These are phyloP conservation scores for Xestoiulus laeticollis DNA, from an alignment of 2,888 invertebrate species.

Conservation along the genomic window DNA sequence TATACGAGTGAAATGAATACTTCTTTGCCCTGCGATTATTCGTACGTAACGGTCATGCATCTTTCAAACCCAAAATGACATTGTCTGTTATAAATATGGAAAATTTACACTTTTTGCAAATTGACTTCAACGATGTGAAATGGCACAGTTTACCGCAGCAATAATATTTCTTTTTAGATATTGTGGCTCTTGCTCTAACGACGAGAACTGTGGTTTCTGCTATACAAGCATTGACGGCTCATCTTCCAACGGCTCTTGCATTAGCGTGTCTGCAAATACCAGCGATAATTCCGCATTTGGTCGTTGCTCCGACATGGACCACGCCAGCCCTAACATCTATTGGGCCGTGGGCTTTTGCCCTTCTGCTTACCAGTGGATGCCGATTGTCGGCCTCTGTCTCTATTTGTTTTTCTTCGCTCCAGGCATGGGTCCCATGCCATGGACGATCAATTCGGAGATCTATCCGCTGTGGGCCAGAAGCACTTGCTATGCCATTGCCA, in stretches of 20 bases:
- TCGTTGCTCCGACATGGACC: conserved; percentile 60
- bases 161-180: conserved; percentile 58
- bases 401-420: conserved; percentile 68
- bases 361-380: conserved; percentile 64
- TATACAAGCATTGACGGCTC: conserved; percentile 59
- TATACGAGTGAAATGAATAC: conserved; percentile 11
- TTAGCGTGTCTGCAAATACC: conserved; percentile 59
- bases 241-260: conserved; percentile 62
- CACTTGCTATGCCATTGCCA: conserved; percentile 66
- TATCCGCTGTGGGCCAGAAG: conserved; percentile 69
- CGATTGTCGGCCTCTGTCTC: conserved; percentile 64
- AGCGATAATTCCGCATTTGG: conserved; percentile 61
- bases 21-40: background rate
- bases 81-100: no score
- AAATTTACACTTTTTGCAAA: no score
- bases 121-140: no score
- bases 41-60: background rate
- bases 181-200: conserved; percentile 66
- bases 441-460: conserved; percentile 70
- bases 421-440: conserved; percentile 69
- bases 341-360: conserved; percentile 67
- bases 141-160: background rate
- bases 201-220: conserved; percentile 66
- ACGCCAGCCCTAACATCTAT: conserved; percentile 1
- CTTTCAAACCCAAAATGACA: no score